A percentile compares a stretch with the other conserved stretches of the same genome.
phyloP scores from a whole-genome alignment of 2,888 invertebrate species.

The Stratiomys singularior region DNA sequence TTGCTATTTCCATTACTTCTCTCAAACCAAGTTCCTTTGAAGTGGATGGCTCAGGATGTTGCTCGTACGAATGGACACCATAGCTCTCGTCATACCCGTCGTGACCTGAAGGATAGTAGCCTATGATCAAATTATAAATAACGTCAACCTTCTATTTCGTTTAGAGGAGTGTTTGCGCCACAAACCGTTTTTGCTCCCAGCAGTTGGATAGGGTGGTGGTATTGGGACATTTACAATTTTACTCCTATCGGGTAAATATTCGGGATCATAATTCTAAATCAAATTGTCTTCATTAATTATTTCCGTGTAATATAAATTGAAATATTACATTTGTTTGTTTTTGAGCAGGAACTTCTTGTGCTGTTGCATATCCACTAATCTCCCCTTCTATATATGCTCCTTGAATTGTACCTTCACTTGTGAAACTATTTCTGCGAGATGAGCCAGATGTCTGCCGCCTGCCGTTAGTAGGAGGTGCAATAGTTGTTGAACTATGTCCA shows the following conservation, averaged over 20 bases:
- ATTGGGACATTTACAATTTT: neutral
- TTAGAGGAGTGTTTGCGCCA: no score
- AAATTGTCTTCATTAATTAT: neutral
- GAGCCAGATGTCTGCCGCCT: slow-evolving; percentile 59
- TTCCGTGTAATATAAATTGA: neutral
- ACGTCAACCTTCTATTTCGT: no score
- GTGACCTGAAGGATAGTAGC: slow-evolving; percentile 47
- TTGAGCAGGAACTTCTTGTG: slow-evolving; percentile 49
- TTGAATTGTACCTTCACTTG: slow-evolving; percentile 53
- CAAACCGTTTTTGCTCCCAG: slow-evolving; percentile 48
- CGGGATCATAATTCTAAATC: neutral
- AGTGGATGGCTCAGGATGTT: neutral
- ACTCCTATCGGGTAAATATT: neutral
- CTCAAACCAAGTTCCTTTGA: slow-evolving; percentile 72
- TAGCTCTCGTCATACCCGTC: slow-evolving; percentile 37
- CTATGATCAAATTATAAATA: no score
- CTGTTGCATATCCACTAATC: slow-evolving; percentile 66
- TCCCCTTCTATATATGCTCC: slow-evolving; percentile 70
- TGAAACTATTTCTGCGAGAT: neutral
- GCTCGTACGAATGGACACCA: neutral
- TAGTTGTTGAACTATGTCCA: slow-evolving; percentile 32
- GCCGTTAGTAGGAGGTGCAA: slow-evolving; percentile 56
- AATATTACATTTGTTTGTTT: neutral
- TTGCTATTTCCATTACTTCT: slow-evolving; percentile 81
- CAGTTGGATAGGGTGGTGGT: slow-evolving; percentile 32